Percentiles rank a stretch among this genome's conserved stretches.
Evolutionary conservation across 1,140 invertebrate species (phyloP).

Genomic region (Lutraria rhynchaena): DNA sequence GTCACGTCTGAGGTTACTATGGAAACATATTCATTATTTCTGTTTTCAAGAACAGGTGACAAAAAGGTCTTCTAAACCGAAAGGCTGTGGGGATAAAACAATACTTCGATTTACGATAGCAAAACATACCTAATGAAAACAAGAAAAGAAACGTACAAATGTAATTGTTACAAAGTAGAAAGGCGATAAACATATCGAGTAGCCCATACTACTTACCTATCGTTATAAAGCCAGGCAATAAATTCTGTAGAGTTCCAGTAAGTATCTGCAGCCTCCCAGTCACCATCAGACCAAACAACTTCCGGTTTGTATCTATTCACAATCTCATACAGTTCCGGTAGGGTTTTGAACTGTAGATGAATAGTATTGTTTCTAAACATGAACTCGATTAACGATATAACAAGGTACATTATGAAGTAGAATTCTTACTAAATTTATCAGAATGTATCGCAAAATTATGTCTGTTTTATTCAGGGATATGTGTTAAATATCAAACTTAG

Average conservation of each 20-base stretch:
- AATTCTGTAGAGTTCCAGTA: conserved; percentile 20
- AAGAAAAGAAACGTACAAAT: too few species aligned
- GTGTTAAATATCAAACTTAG: too few species aligned
- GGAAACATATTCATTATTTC: too few species aligned
- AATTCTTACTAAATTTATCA: neutral
- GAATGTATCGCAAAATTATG: neutral
- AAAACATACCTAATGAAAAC: too few species aligned
- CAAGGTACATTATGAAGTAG: neutral
- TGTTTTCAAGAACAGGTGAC: too few species aligned
- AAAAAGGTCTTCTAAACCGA: too few species aligned
- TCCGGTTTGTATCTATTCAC: conserved; percentile 30
- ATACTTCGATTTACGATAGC: too few species aligned
- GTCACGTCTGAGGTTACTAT: too few species aligned
- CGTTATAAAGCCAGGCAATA: conserved; percentile 84
- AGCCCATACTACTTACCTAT: too few species aligned
- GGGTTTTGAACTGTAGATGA: conserved; percentile 76
- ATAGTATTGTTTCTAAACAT: neutral
- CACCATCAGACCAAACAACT: conserved; percentile 26
- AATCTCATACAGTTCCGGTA: conserved; percentile 79
- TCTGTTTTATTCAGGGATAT: neutral
- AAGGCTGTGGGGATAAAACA: too few species aligned
- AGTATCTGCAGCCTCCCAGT: conserved; percentile 1
- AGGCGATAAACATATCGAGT: too few species aligned
- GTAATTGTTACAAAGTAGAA: too few species aligned
- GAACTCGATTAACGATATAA: neutral